Evolutionary conservation across 2,113 vertebrate species (phyloP), one percentile per base, ranked within the genome.

Genomic region (Balaeniceps rex): DNA sequence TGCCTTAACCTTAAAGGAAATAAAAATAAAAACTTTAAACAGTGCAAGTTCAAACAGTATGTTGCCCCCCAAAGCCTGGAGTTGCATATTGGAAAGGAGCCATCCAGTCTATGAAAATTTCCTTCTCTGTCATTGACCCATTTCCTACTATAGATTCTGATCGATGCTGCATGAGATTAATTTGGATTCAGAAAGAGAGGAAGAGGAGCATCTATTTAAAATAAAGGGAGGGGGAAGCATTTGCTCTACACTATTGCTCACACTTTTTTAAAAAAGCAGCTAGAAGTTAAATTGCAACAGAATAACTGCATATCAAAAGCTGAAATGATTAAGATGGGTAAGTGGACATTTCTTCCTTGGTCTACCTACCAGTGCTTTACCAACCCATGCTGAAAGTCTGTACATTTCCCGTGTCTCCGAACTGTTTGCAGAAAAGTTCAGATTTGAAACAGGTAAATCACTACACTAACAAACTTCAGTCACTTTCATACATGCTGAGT

Each of bases 81-180:
- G n/a, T 8, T 69, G 14, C 1, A 1, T 7, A n/a, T 6, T n/a
- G 36, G 34, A 69, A 82, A 63, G 34, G 6, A 72, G 11, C 9
- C 6, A 4, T 10, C 5, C 11, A 52, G 51, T 7, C 14, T 57
- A 44, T 42, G 22, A 74, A 92, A 74, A 44, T 16, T 3, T 55
- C 46, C 36, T 31, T 65, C 21, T 44, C 47, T 60, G 19, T 36
- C 28, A 52, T 3, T 38, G 31, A 74, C 18, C 14, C 46, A 31
- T 52, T 83, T 69, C 40, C 23, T 65, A 18, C 4, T 47, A 28
- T 5, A 64, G 31, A 31, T 57, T 76, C 55, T 60, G 14, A 86
- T 1, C 0, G 0, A 80, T 40, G 23, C 23, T 72, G 34, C 12
- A 12, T 0, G 0, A 61, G 26, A 61, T 36, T 12, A 68, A 89